Evolutionary conservation across 2,888 invertebrate genomes (phyloP).

Genomic region (Syrphus vitripennis): DNA sequence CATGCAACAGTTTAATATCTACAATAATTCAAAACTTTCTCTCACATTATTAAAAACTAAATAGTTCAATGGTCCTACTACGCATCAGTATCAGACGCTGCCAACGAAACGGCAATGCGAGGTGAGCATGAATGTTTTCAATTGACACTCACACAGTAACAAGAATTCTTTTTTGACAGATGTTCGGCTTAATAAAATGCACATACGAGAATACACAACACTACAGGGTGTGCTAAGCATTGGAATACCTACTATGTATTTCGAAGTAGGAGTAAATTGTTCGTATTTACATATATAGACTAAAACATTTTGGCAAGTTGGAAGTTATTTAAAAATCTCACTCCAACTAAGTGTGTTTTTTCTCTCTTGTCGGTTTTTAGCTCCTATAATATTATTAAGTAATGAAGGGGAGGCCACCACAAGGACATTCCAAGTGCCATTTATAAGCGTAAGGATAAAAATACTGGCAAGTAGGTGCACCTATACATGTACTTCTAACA

Average conservation of each 20-base stretch:
- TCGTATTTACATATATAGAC: background rate
- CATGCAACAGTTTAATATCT: constrained; percentile 3
- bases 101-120: background rate
- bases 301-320: background rate
- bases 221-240: constrained; percentile 38
- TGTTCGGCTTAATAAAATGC: constrained; percentile 29
- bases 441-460: constrained; percentile 62
- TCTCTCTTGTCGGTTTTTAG: constrained; percentile 1
- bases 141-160: constrained; percentile 27
- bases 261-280: constrained; percentile 13
- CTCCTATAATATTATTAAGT: too few species aligned
- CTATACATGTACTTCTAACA: background rate
- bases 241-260: constrained; percentile 34
- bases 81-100: background rate
- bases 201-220: constrained; percentile 35
- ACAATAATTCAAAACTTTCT: background rate
- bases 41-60: constrained; percentile 38
- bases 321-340: constrained; percentile 12
- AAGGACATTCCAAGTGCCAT: constrained; percentile 67
- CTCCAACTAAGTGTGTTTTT: constrained; percentile 7
- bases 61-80: constrained; percentile 63
- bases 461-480: constrained; percentile 28
- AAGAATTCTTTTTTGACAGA: constrained; percentile 53
- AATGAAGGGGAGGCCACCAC: constrained; percentile 66
- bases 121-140: constrained; percentile 24